Evolutionary conservation across 2,113 vertebrate species (phyloP).

Genomic region (Suncus etruscus): DNA sequence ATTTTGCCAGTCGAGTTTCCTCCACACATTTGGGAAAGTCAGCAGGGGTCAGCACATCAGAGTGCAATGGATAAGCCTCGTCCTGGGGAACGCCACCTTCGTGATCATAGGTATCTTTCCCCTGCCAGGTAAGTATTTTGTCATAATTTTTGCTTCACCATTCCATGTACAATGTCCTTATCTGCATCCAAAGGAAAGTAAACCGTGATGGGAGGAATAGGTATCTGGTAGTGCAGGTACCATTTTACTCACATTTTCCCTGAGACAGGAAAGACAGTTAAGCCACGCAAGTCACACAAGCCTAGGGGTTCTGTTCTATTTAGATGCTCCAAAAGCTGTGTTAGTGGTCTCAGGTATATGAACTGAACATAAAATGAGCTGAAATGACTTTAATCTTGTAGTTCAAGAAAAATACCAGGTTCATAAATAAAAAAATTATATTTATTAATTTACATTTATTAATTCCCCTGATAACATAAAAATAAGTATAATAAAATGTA

Average conservation of each 20-base stretch:
- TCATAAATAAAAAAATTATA: conserved; percentile 10
- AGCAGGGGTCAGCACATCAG: no score
- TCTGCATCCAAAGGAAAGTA: neutral
- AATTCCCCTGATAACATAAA: neutral
- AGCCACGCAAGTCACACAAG: neutral
- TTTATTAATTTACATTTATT: neutral
- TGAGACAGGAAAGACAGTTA: neutral
- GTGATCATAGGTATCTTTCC: no score
- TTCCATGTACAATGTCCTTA: neutral
- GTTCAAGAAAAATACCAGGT: neutral
- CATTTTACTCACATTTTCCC: neutral
- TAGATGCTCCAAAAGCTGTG: neutral
- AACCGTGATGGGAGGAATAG: neutral
- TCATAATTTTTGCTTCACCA: neutral
- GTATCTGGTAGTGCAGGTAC: neutral
- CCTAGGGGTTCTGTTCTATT: neutral
- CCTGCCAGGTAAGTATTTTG: no score
- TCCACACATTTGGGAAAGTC: no score
- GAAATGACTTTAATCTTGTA: neutral
- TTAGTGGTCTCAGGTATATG: neutral
- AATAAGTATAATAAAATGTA: no score
- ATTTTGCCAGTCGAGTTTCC: no score
- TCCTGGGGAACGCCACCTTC: no score
- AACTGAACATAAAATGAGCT: neutral
- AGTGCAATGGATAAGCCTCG: no score